These are phyloP conservation scores for Cyclopterus lumpus DNA, from an alignment of 2,797 vertebrate genomes.

Conservation along the genomic window DNA sequence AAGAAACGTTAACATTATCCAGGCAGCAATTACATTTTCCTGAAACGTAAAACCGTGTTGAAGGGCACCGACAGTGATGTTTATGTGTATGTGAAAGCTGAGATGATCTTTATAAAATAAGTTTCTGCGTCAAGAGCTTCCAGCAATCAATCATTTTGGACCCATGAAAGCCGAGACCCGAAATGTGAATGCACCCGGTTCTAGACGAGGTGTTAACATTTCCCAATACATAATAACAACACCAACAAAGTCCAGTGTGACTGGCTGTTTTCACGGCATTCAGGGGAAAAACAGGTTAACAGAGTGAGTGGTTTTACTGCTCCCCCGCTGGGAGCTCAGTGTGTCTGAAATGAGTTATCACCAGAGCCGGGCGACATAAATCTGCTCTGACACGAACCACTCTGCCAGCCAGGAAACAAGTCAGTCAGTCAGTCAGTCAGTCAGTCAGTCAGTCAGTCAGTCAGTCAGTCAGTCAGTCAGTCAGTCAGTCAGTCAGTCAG, in stretches of 20 bases:
- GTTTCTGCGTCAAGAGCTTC: neutral
- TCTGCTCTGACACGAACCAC: conserved; percentile 53
- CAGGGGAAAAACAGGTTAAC: conserved; percentile 39
- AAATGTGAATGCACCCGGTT: neutral
- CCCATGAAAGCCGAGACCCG: too few species aligned
- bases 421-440: conserved; percentile 40
- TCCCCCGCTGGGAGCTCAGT: conserved; percentile 39
- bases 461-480: conserved; percentile 40
- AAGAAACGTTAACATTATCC: neutral
- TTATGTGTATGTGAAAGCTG: neutral
- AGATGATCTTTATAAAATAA: neutral
- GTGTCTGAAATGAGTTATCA: conserved; percentile 68
- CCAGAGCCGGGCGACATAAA: conserved; percentile 59
- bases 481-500: conserved; percentile 29
- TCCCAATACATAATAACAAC: neutral
- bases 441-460: conserved; percentile 8
- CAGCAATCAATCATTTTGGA: neutral
- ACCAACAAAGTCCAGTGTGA: neutral
- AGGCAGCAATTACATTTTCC: neutral
- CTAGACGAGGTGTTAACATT: neutral
- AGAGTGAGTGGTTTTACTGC: conserved; percentile 54
- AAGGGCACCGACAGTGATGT: too few species aligned
- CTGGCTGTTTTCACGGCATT: conserved; percentile 14
- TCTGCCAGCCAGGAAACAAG: conserved; percentile 62
- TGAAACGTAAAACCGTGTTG: too few species aligned